A percentile compares a stretch with the other conserved stretches of the same genome.
These are phyloP conservation scores for Parazoanthus atlanticus DNA, from an alignment of 92 coral and sea anemone genomes.

Conservation along the genomic window DNA sequence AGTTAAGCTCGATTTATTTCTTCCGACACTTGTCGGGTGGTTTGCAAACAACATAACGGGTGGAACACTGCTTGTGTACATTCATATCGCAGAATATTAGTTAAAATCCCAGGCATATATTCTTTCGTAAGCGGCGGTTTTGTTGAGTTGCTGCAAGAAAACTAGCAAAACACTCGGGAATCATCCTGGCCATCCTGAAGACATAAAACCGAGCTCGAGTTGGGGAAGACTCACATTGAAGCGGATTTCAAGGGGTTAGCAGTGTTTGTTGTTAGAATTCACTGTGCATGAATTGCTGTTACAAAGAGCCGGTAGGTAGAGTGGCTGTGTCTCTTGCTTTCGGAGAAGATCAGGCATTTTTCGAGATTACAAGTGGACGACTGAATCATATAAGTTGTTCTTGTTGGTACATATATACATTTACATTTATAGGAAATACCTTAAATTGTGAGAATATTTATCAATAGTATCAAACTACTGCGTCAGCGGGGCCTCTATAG, in stretches of 20 bases:
- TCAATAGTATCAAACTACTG: background rate
- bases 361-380: background rate
- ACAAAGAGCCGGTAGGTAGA: background rate
- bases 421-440: background rate
- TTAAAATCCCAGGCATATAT: no score
- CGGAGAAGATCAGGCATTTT: background rate
- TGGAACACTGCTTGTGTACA: conserved; percentile 8
- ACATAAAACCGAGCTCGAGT: background rate
- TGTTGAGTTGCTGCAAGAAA: background rate
- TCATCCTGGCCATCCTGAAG: background rate
- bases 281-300: background rate
- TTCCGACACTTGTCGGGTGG: background rate
- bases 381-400: background rate
- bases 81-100: background rate
- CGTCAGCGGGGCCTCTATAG: background rate
- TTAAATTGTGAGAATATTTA: background rate
- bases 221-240: background rate
- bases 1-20: background rate
- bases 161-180: background rate
- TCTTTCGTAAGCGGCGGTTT: no score
- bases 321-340: background rate
- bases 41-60: conserved; percentile 8
- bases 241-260: background rate
- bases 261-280: background rate
- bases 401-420: background rate